Conservation (phyloP, 2,888 invertebrate genomes). For the Drosophila engyochracea region DNA sequence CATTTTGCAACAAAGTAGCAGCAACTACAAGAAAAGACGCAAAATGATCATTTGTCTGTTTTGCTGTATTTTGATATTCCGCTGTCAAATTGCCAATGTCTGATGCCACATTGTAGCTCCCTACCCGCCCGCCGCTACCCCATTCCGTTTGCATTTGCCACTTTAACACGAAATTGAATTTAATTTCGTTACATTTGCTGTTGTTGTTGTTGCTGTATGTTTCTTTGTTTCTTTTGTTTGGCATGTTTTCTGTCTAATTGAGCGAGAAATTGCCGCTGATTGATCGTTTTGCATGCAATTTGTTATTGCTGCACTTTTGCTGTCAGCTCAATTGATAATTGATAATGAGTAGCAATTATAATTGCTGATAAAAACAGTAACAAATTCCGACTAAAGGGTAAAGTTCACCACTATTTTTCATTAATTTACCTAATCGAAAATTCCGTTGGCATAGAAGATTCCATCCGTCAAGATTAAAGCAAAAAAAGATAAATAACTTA, state of each 20-base stretch:
- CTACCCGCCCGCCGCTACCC: not conserved
- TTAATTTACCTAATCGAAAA: not conserved
- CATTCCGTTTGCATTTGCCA: slow-evolving; percentile 54
- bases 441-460: not conserved
- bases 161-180: slow-evolving; percentile 80
- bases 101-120: slow-evolving; percentile 19
- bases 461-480: not conserved
- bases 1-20: slow-evolving; percentile 36
- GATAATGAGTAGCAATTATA: slow-evolving; percentile 14
- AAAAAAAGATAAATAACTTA: not conserved
- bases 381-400: not conserved
- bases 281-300: slow-evolving; percentile 83
- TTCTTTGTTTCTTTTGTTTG: slow-evolving; percentile 58
- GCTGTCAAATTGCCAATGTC: slow-evolving; percentile 75
- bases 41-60: slow-evolving; percentile 68
- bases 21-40: slow-evolving; percentile 4
- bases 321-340: slow-evolving; percentile 28
- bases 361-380: not conserved
- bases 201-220: slow-evolving; percentile 19
- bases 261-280: slow-evolving; percentile 84
- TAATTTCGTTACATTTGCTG: slow-evolving; percentile 62
- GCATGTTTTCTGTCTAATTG: slow-evolving; percentile 83
- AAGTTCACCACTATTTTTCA: not conserved
- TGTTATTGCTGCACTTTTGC: slow-evolving; percentile 45
- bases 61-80: slow-evolving; percentile 64